Percentiles rank a stretch among this genome's conserved stretches.
These are phyloP conservation scores for Rhagoletis pomonella DNA, from an alignment of 1,140 invertebrate species.

Conservation along the genomic window DNA sequence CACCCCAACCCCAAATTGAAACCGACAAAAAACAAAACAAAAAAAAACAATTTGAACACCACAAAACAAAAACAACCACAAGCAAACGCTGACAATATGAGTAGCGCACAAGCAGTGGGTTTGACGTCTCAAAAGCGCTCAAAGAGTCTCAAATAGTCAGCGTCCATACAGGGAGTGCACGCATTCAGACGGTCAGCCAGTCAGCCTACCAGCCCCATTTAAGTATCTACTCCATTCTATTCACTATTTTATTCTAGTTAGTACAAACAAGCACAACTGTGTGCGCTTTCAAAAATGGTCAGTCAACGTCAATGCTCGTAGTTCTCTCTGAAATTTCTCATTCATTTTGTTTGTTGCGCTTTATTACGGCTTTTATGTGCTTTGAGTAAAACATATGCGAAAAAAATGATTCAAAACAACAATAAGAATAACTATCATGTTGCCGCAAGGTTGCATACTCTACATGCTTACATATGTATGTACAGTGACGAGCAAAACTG, in stretches of 20 bases:
- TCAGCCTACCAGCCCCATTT: constrained; percentile 9
- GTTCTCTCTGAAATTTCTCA: constrained; percentile 8
- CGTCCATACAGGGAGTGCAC: constrained; percentile 13
- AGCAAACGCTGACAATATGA: background rate
- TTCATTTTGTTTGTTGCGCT: background rate
- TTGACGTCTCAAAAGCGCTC: constrained; percentile 30
- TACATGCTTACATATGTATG: background rate
- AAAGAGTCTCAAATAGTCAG: background rate
- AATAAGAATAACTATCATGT: constrained; percentile 31
- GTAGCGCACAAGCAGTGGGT: constrained; percentile 15
- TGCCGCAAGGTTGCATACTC: constrained; percentile 16
- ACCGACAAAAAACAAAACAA: background rate
- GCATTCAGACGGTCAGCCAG: background rate
- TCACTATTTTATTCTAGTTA: constrained; percentile 21
- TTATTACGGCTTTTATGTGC: background rate
- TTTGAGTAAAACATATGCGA: background rate
- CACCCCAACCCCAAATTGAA: constrained; percentile 1
- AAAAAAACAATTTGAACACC: background rate
- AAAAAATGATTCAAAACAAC: constrained; percentile 28
- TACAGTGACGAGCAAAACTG: too few species aligned
- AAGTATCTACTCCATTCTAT: constrained; percentile 5
- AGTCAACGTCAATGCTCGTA: constrained; percentile 2
- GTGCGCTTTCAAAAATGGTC: constrained; percentile 20
- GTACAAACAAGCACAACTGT: background rate
- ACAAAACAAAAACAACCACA: background rate